Conservation (phyloP, 2,797 vertebrate species). For the Hyperoplus immaculatus region DNA sequence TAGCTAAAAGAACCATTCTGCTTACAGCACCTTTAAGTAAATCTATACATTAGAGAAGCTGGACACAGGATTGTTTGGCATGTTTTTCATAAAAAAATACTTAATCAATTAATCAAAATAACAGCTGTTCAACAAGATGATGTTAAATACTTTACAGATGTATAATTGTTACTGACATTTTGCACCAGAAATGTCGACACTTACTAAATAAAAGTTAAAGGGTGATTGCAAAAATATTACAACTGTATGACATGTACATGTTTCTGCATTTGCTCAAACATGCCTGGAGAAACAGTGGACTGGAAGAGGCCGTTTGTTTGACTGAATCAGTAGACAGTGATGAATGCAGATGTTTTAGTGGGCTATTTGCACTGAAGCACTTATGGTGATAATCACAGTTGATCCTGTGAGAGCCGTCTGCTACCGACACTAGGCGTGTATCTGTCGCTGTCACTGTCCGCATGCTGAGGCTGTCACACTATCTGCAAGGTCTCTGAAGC, state of each 20-base stretch:
- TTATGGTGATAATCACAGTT: conserved; percentile 58
- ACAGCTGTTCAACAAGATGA: no score
- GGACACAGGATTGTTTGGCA: not conserved
- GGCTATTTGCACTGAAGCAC: conserved; percentile 46
- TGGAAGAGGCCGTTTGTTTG: not conserved
- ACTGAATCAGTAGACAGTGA: conserved; percentile 8
- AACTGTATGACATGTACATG: not conserved
- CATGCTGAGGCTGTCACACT: conserved; percentile 66
- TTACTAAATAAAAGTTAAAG: not conserved
- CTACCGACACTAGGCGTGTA: conserved; percentile 54
- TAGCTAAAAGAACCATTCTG: no score
- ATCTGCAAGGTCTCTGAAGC: conserved; percentile 66
- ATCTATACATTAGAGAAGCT: not conserved
- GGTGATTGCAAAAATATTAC: no score
- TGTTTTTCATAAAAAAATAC: not conserved
- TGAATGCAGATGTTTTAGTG: conserved; percentile 62
- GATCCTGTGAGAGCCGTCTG: conserved; percentile 53
- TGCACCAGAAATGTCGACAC: not conserved
- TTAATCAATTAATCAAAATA: no score
- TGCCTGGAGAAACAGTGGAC: not conserved
- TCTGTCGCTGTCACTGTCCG: conserved; percentile 56
- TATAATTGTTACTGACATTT: not conserved
- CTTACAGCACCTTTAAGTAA: no score
- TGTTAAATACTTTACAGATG: no score
- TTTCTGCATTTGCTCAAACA: not conserved